Conservation (phyloP, 2,797 vertebrate genomes). For the Microctenopoma steveboyesi region DNA sequence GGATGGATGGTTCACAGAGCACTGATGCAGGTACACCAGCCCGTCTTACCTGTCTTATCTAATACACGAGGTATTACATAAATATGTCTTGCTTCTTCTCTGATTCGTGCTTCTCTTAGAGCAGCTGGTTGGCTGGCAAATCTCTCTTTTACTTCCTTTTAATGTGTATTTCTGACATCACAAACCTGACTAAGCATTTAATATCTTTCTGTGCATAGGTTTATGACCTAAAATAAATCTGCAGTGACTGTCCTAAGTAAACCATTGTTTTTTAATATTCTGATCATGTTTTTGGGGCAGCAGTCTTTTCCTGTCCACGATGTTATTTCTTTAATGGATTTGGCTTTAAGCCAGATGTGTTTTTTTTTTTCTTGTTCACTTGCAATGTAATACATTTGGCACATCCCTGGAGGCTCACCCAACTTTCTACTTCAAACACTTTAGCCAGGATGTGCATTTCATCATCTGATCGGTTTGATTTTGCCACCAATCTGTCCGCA, state of each 20-base stretch:
- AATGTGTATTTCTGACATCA: background rate
- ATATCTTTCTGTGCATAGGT: background rate
- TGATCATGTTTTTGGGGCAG: background rate
- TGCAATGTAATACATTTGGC: conserved; percentile 4
- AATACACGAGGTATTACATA: background rate
- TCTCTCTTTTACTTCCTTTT: background rate
- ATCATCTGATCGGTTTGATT: conserved; percentile 22
- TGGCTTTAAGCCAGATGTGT: too few species aligned
- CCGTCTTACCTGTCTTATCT: background rate
- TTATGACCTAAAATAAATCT: background rate
- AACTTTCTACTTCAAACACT: conserved; percentile 6
- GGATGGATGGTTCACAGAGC: background rate
- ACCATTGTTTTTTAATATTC: background rate
- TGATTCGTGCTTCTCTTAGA: background rate
- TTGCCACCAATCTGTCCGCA: conserved; percentile 17
- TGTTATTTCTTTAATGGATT: background rate
- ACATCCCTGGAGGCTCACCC: background rate
- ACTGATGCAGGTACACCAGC: background rate
- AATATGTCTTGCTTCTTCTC: background rate
- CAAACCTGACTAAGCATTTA: background rate
- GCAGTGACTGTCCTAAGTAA: background rate
- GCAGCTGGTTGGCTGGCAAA: background rate
- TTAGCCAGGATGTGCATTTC: conserved; percentile 6
- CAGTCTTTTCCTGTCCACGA: background rate
- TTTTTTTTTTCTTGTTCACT: conserved; percentile 8